phyloP scores from a whole-genome alignment of 2,888 invertebrate genomes.

The Hydrotaea cyrtoneurina region DNA sequence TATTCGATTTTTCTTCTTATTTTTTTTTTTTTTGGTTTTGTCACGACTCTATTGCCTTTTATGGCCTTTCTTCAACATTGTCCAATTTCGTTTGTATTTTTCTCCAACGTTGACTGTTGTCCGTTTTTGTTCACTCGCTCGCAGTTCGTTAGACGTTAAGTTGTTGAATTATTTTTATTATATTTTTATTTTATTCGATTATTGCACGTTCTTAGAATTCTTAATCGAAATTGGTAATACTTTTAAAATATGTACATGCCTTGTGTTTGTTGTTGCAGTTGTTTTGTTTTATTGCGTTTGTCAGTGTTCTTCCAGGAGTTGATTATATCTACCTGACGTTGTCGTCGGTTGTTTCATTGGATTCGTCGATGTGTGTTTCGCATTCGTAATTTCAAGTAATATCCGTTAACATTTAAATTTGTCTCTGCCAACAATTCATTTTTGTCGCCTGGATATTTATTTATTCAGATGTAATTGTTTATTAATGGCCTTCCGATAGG shows the following conservation, averaged over 20 bases:
- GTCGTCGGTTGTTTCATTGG: constrained; percentile 1
- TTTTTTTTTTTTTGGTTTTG: too few relatives aligned
- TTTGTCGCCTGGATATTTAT: neutral
- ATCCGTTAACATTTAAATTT: constrained; percentile 57
- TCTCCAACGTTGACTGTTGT: neutral
- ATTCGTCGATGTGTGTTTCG: constrained; percentile 37
- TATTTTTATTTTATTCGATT: neutral
- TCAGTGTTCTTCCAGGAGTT: neutral
- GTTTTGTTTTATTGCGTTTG: neutral
- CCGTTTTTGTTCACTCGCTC: neutral
- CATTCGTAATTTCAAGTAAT: constrained; percentile 42
- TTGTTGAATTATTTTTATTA: neutral
- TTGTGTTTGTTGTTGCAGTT: neutral
- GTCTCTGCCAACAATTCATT: constrained; percentile 1
- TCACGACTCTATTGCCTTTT: constrained; percentile 53
- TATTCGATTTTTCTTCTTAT: neutral
- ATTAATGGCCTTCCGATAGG: neutral
- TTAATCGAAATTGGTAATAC: constrained; percentile 22
- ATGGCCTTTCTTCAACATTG: constrained; percentile 44
- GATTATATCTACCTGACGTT: neutral
- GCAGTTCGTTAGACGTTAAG: neutral
- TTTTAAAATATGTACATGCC: neutral
- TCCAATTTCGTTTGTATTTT: neutral
- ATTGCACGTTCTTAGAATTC: constrained; percentile 51
- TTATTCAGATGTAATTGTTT: constrained; percentile 28